Conservation (phyloP, 2,797 vertebrate species). For the Crenichthys baileyi region DNA sequence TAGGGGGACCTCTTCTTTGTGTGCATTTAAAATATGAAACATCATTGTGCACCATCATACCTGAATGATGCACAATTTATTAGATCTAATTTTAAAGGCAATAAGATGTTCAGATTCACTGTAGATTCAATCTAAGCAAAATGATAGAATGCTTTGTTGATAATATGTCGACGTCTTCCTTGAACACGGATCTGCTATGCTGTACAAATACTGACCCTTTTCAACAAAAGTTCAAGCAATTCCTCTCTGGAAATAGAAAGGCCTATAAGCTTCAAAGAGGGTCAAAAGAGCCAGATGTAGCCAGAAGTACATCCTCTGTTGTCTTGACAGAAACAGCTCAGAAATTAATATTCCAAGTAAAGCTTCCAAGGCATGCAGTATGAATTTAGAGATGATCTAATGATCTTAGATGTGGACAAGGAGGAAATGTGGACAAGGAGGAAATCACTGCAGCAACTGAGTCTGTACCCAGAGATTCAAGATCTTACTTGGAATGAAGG, state of each 20-base stretch:
- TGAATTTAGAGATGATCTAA: constrained; percentile 73
- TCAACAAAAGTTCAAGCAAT: constrained; percentile 41
- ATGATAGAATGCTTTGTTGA: not conserved
- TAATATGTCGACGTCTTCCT: constrained; percentile 6
- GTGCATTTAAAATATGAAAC: not conserved
- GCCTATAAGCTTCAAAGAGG: constrained; percentile 42
- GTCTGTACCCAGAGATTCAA: constrained; percentile 36
- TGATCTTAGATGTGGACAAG: constrained; percentile 57
- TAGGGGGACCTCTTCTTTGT: not conserved
- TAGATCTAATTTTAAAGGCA: not conserved
- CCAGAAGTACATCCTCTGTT: constrained; percentile 40
- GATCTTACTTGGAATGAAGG: constrained; percentile 16
- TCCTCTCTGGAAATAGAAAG: constrained; percentile 36
- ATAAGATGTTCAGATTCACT: not conserved
- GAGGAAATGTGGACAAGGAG: constrained; percentile 50
- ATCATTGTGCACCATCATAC: not conserved
- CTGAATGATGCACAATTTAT: not conserved
- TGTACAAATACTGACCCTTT: constrained; percentile 39
- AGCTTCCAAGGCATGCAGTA: constrained; percentile 54
- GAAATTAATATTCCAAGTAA: constrained; percentile 52
- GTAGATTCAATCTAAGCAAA: not conserved
- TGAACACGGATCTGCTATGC: constrained; percentile 17
- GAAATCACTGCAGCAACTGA: constrained; percentile 60
- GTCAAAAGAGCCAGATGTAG: constrained; percentile 41
- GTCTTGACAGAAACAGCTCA: constrained; percentile 47